Evolutionary conservation across 2,113 vertebrate species (phyloP).

Genomic region (Ophthalmolycus amberensis): DNA sequence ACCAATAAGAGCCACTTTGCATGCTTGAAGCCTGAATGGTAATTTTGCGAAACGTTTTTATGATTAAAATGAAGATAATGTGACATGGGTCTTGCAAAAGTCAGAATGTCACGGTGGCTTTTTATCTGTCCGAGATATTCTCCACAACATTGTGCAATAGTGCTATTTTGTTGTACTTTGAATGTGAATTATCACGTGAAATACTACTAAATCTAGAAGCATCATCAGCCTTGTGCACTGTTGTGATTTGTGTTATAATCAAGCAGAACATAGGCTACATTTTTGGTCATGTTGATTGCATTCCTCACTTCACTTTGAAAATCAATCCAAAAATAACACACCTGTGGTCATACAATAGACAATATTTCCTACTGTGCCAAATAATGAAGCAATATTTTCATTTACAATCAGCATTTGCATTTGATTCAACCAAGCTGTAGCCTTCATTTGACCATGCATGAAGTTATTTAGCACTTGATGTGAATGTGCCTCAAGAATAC

Average conservation of each 20-base stretch:
- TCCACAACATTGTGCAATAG: slow-evolving; percentile 61
- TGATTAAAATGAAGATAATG: slow-evolving; percentile 11
- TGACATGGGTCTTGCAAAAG: slow-evolving; percentile 23
- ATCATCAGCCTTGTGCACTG: slow-evolving; percentile 31
- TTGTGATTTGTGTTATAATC: slow-evolving; percentile 7
- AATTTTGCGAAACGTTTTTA: not conserved
- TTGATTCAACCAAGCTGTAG: slow-evolving; percentile 70
- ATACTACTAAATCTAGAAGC: slow-evolving; percentile 44
- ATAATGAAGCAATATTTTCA: slow-evolving; percentile 86
- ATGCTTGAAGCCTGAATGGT: not conserved
- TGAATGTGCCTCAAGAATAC: slow-evolving; percentile 79
- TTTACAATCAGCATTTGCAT: slow-evolving; percentile 77
- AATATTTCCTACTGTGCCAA: slow-evolving; percentile 82
- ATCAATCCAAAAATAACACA: slow-evolving; percentile 47
- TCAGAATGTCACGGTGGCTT: slow-evolving; percentile 55
- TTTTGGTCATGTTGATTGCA: slow-evolving; percentile 21
- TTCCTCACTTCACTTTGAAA: slow-evolving; percentile 49
- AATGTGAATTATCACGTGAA: slow-evolving; percentile 61
- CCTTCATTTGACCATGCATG: slow-evolving; percentile 82
- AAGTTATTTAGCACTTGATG: slow-evolving; percentile 77
- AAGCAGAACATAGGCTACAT: slow-evolving; percentile 29
- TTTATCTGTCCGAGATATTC: slow-evolving; percentile 49
- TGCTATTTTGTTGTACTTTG: slow-evolving; percentile 64
- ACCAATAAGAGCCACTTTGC: not conserved
- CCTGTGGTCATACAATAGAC: slow-evolving; percentile 31